phyloP scores from a whole-genome alignment of 1,140 invertebrate species.

The Galleria mellonella region DNA sequence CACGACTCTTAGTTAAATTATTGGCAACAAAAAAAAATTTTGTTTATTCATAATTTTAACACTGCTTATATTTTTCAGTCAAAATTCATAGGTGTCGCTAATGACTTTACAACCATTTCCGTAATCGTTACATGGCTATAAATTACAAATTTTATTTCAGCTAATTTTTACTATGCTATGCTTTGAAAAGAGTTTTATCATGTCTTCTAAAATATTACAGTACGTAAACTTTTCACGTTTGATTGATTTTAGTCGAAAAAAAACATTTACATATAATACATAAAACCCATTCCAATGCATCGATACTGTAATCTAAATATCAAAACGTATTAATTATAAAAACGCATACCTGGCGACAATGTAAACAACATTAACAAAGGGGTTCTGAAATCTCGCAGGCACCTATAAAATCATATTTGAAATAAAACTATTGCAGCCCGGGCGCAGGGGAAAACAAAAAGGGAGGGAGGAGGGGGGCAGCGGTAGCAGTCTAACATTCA shows the following conservation, averaged over 20 bases:
- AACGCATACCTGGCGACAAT: slow-evolving; percentile 73
- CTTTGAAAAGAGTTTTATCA: not conserved
- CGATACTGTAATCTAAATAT: slow-evolving; percentile 19
- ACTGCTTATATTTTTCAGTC: no score
- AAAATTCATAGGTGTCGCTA: no score
- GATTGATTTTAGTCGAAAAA: not conserved
- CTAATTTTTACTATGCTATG: not conserved
- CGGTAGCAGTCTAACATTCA: slow-evolving; percentile 71
- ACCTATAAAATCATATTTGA: slow-evolving; percentile 69
- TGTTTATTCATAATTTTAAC: no score
- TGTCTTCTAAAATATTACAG: not conserved
- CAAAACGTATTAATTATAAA: slow-evolving; percentile 42
- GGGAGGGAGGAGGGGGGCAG: slow-evolving; percentile 54
- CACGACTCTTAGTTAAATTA: no score
- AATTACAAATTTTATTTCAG: no score
- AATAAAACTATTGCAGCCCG: slow-evolving; percentile 65
- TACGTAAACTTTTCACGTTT: no score
- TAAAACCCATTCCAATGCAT: slow-evolving; percentile 13
- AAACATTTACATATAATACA: not conserved
- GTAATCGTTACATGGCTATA: no score
- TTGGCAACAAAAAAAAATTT: no score
- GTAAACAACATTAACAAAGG: slow-evolving; percentile 72
- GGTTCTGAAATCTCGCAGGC: slow-evolving; percentile 66
- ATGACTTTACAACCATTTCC: no score
- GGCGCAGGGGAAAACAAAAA: slow-evolving; percentile 60